Conservation (phyloP, 2,888 invertebrate genomes). For the Nomada ferruginata region DNA sequence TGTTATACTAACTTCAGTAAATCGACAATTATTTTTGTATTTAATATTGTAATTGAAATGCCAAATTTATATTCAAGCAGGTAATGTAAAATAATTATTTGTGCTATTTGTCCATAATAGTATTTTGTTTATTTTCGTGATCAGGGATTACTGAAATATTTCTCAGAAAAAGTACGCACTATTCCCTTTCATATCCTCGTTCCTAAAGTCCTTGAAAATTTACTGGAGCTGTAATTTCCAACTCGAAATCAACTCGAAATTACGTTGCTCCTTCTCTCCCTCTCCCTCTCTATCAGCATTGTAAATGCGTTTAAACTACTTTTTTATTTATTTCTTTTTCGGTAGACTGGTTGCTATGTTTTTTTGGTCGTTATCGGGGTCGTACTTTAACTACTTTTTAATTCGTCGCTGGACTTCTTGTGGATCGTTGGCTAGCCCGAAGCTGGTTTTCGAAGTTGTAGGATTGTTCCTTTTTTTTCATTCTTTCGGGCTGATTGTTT, state of each 20-base stretch:
- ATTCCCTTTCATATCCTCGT: too few relatives aligned
- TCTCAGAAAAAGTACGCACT: too few relatives aligned
- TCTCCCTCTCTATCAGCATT: neutral
- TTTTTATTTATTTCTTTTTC: neutral
- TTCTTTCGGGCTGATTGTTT: constrained; percentile 11
- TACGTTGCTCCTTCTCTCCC: neutral
- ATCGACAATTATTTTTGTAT: too few relatives aligned
- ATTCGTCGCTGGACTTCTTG: constrained; percentile 19
- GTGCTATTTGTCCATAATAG: too few relatives aligned
- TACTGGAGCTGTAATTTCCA: neutral
- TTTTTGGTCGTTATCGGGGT: constrained; percentile 30
- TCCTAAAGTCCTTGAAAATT: neutral
- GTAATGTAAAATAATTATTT: too few relatives aligned
- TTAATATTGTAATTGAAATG: too few relatives aligned
- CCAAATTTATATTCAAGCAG: too few relatives aligned
- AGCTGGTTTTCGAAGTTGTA: constrained; percentile 15
- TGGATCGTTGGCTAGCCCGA: neutral
- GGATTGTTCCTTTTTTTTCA: neutral
- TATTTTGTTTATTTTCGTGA: too few relatives aligned
- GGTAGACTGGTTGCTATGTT: neutral
- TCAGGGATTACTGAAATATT: too few relatives aligned
- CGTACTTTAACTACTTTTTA: constrained; percentile 41
- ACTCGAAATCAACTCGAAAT: too few relatives aligned
- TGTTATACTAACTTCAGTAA: too few relatives aligned
- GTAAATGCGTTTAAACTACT: neutral